Evolutionary conservation across 2,797 vertebrate genomes (phyloP), one percentile per base, ranked within the genome.

Genomic region (Perdix hodgsoniae): DNA sequence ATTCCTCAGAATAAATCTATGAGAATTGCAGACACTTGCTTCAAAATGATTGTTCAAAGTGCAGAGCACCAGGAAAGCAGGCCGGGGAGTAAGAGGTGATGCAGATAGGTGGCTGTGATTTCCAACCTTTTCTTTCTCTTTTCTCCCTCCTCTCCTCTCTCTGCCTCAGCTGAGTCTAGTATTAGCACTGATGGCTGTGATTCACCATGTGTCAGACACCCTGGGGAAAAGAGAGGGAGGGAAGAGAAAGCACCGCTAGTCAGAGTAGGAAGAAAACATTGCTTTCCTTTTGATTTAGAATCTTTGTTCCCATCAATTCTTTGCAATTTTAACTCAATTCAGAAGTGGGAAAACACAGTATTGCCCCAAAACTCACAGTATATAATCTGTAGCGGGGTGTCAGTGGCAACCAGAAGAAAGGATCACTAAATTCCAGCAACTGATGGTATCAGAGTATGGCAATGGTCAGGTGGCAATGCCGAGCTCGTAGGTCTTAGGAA

Each of bases 11-110:
- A 86, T 72, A 93, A 93, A 93, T 95, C 69, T 88, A 78, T 59
- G 75, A 78, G 94, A 96, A 90, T 74, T 83, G 74, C 88, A 96
- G 88, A 93, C 65, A 42, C 78, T 94, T 91, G 88, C 61, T 91
- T 95, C 73, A 94, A 96, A 44, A 89, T 63, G 72, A 85, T 86
- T 93, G 88, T 91, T 96, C 75, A 74, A 93, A 94, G 78, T 44
- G 78, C 65, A 80, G 74, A 83, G 71, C 66, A 60, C 56, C 24
- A 27, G 74, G 83, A 92, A 90, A 86, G 40, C 37, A 88, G 74
- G 60, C 60, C 83, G 88, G 57, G 82, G 83, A 93, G 64, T 88
- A 92, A 87, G 91, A 95, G n/a, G 83, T 27, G 33, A 88, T 84
- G 50, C 74, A 40, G 27, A 9, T 42, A 66, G 42, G 14, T 21